Conservation (phyloP, 2,888 invertebrate genomes). For the Andrena fulva region DNA sequence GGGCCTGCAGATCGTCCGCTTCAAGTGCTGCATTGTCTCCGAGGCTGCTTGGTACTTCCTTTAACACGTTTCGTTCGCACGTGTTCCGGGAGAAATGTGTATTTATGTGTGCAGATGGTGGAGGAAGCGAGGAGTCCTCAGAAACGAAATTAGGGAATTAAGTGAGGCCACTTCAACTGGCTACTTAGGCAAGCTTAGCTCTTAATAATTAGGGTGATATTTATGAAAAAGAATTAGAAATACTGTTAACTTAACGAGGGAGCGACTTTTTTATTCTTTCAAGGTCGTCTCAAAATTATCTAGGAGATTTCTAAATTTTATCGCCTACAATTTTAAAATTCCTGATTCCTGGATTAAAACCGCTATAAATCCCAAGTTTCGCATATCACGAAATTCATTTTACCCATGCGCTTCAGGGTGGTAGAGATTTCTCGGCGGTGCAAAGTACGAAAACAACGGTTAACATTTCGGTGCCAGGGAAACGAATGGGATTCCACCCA, state of each 20-base stretch:
- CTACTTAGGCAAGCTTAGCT: too few species aligned
- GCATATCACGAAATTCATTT: too few species aligned
- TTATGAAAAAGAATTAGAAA: too few species aligned
- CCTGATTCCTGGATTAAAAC: too few species aligned
- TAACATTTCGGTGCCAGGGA: slow-evolving; percentile 52
- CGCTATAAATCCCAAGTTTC: too few species aligned
- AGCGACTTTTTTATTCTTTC: too few species aligned
- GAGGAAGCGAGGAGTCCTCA: background rate
- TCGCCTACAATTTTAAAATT: too few species aligned
- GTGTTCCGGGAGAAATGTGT: slow-evolving; percentile 18
- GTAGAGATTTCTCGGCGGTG: slow-evolving; percentile 22
- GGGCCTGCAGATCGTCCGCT: slow-evolving; percentile 58
- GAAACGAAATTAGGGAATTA: background rate
- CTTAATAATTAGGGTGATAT: too few species aligned
- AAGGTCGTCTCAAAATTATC: too few species aligned
- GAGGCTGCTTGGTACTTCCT: slow-evolving; percentile 33
- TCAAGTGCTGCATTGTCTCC: slow-evolving; percentile 53
- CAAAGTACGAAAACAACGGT: slow-evolving; percentile 51
- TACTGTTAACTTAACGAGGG: too few species aligned
- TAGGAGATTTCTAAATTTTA: too few species aligned
- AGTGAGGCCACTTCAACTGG: background rate
- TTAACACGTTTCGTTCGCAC: slow-evolving; percentile 42
- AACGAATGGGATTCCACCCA: slow-evolving; percentile 72
- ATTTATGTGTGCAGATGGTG: background rate
- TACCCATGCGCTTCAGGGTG: background rate